phyloP scores from a whole-genome alignment of 2,113 vertebrate genomes.

The Solea senegalensis region DNA sequence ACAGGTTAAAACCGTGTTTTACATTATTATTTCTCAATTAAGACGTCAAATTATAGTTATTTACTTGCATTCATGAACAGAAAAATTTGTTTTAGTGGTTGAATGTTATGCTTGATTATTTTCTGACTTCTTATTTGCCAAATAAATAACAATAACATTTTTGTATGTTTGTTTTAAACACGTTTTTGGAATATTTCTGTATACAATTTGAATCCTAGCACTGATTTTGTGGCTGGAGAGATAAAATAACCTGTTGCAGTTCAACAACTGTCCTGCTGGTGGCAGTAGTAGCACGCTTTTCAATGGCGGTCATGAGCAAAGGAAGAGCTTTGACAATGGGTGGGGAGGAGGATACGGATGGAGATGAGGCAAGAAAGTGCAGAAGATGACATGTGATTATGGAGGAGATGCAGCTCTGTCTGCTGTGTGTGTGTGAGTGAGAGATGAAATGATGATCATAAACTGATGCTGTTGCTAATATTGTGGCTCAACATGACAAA shows the following conservation, averaged over 20 bases:
- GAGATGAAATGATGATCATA: slow-evolving; percentile 23
- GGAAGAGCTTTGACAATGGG: not conserved
- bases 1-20: no score
- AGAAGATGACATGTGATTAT: not conserved
- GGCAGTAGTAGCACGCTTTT: slow-evolving; percentile 31
- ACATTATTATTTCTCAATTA: no score
- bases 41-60: no score
- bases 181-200: no score
- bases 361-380: not conserved
- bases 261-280: slow-evolving; percentile 25
- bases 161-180: no score
- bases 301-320: not conserved
- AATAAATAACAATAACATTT: no score
- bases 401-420: not conserved
- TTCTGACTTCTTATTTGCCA: no score
- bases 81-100: no score
- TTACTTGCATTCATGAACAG: no score
- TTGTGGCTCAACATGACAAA: no score
- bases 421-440: slow-evolving; percentile 3
- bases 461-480: no score
- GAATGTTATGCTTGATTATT: no score
- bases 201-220: not conserved
- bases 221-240: not conserved
- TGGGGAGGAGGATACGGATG: not conserved
- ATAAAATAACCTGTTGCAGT: slow-evolving; percentile 1